phyloP scores from a whole-genome alignment of 2,888 invertebrate genomes.

The Idaea aversata region DNA sequence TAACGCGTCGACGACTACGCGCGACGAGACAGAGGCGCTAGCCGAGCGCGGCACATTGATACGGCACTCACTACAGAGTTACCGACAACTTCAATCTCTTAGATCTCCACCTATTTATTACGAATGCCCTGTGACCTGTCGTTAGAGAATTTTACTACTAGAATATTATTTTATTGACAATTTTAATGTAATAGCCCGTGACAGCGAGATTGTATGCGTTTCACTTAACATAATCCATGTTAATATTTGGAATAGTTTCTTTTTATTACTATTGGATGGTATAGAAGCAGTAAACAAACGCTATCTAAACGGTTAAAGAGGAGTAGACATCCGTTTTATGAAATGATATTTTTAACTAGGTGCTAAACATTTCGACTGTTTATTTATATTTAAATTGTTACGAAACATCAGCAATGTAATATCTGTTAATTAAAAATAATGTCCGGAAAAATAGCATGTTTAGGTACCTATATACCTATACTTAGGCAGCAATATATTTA shows the following conservation, averaged over 20 bases:
- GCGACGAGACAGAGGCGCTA: conserved; percentile 33
- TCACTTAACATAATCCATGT: not conserved
- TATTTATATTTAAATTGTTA: not conserved
- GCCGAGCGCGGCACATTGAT: not conserved
- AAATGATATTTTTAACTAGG: not conserved
- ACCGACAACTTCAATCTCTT: not conserved
- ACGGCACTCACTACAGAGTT: not conserved
- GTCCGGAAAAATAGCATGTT: too few relatives aligned
- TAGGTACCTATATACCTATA: too few relatives aligned
- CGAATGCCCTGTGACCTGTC: not conserved
- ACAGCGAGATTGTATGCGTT: not conserved
- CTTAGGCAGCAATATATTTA: too few relatives aligned
- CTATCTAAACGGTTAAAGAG: not conserved
- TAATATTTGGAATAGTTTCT: conserved; percentile 1
- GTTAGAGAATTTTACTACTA: not conserved
- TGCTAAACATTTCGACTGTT: not conserved
- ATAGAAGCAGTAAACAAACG: not conserved
- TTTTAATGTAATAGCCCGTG: not conserved
- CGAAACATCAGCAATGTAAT: not conserved
- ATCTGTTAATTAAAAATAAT: too few relatives aligned
- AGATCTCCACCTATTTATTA: not conserved
- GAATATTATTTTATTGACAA: not conserved
- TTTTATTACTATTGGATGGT: not conserved
- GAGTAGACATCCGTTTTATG: not conserved
- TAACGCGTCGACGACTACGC: conserved; percentile 40